Evolutionary conservation across 2,888 invertebrate genomes (phyloP), one percentile per base, ranked within the genome.

Genomic region (Hetaerina titia): DNA sequence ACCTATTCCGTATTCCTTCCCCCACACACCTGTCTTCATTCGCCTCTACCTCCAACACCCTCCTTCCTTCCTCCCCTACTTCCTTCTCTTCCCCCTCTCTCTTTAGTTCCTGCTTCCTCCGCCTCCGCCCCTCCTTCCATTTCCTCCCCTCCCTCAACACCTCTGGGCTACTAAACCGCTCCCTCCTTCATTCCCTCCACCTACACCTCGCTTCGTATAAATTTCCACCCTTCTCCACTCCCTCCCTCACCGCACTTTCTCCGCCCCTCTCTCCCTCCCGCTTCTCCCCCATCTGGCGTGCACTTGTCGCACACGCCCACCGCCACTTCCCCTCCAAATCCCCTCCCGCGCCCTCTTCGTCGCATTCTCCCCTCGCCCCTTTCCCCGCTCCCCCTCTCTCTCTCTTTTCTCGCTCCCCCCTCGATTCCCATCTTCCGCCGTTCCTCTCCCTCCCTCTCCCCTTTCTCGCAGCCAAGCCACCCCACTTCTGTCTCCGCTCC

Each of bases 261-360:
- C 31, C 31, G 31, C 31, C 31, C 31, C 45, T 13, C 88, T 17
- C 58, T 57, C 89, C 89, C 56, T n/a, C 89, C 56, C 89, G 89
- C 60, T n/a, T n/a, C 69, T 19, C 45, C n/a, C 22, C 92, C 63
- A 74, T 69, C 69, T 64, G 69, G 92, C 92, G 92, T 56, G 92
- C 92, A 92, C 64, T 69, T 69, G 81, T 81, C 69, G 56, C 92
- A 74, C 92, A 25, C 64, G 22, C 56, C 69, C 69, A n/a, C 17
- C 56, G 7, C 69, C 22, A n/a, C 74, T 22, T 31, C 60, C 89
- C 89, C 31, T 81, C 81, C 1, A 87, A 19, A 87, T 25, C 25
- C 87, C 11, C 89, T 57, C 89, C 89, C 57, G 13, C 22, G 22
- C 22, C 19, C 89, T n/a, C 45, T n/a, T 22, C 89, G 8, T n/a